Percentiles rank a stretch among this genome's conserved stretches.
Evolutionary conservation across 2,797 vertebrate genomes (phyloP).

Genomic region (Phrynocephalus guinanensis): DNA sequence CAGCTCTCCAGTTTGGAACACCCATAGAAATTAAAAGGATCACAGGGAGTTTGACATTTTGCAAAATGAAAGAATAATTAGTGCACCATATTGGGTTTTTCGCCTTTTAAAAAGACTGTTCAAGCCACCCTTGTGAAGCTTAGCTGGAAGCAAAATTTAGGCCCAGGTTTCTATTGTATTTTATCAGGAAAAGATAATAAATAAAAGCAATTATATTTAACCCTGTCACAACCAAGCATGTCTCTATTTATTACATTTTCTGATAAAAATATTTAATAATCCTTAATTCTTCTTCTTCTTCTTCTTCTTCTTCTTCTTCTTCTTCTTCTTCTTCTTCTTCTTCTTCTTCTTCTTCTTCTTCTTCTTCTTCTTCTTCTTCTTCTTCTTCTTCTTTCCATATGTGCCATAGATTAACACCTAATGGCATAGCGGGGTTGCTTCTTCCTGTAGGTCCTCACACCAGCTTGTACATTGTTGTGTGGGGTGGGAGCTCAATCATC

Average conservation of each 20-base stretch:
- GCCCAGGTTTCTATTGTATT: slow-evolving; percentile 69
- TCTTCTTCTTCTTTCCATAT: neutral
- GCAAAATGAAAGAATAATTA: slow-evolving; percentile 80
- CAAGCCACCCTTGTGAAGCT: slow-evolving; percentile 69
- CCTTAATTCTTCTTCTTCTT: neutral
- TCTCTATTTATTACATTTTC: neutral
- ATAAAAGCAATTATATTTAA: slow-evolving; percentile 47
- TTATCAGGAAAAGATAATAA: slow-evolving; percentile 48
- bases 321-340: neutral
- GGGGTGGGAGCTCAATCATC: too few species aligned
- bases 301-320: neutral
- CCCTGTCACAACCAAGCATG: slow-evolving; percentile 26
- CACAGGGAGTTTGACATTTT: slow-evolving; percentile 82
- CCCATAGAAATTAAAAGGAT: slow-evolving; percentile 83
- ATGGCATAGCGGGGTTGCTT: too few species aligned
- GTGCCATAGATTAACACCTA: too few species aligned
- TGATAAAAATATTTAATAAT: neutral
- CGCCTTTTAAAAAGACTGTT: slow-evolving; percentile 75
- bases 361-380: too few species aligned
- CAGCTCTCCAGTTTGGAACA: slow-evolving; percentile 76
- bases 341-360: too few species aligned
- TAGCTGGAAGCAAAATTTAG: slow-evolving; percentile 68
- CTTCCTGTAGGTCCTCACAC: neutral
- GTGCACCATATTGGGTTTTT: slow-evolving; percentile 75
- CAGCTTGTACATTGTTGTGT: neutral